Evolutionary conservation across 2,113 vertebrate genomes (phyloP).

Genomic region (Platycercus adscitus): DNA sequence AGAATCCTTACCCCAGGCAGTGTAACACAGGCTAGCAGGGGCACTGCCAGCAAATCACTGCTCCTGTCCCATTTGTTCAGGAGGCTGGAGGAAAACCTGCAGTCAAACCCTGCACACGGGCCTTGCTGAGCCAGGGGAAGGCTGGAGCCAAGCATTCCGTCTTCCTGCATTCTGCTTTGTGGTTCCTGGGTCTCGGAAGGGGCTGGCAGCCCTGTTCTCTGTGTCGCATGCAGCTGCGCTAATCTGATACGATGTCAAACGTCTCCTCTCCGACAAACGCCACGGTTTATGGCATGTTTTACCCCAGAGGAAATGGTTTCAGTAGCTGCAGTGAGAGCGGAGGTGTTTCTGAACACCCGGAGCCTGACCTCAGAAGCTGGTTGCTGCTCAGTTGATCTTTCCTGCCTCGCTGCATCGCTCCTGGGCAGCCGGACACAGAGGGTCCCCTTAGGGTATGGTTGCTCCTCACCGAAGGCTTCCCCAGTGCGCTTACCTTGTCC

Average conservation of each 20-base stretch:
- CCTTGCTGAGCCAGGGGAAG: background rate
- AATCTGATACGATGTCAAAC: background rate
- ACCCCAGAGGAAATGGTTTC: background rate
- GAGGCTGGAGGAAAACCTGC: background rate
- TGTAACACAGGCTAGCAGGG: background rate
- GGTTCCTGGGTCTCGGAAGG: background rate
- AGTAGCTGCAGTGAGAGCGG: background rate
- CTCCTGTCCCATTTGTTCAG: background rate
- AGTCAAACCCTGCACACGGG: background rate
- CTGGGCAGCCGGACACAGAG: background rate
- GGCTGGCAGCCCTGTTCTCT: background rate
- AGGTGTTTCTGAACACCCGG: background rate
- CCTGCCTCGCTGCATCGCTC: background rate
- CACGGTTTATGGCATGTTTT: background rate
- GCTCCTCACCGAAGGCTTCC: background rate
- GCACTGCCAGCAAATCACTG: background rate
- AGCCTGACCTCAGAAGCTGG: background rate
- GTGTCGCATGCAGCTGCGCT: background rate
- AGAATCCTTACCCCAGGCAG: background rate
- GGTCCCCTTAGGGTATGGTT: background rate
- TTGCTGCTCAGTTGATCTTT: background rate
- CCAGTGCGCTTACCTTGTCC: background rate
- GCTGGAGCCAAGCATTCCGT: accelerated
- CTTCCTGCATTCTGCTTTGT: background rate
- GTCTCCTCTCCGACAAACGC: background rate